These are phyloP conservation scores for Oligia strigilis DNA, from an alignment of 2,888 invertebrate species.

Conservation along the genomic window DNA sequence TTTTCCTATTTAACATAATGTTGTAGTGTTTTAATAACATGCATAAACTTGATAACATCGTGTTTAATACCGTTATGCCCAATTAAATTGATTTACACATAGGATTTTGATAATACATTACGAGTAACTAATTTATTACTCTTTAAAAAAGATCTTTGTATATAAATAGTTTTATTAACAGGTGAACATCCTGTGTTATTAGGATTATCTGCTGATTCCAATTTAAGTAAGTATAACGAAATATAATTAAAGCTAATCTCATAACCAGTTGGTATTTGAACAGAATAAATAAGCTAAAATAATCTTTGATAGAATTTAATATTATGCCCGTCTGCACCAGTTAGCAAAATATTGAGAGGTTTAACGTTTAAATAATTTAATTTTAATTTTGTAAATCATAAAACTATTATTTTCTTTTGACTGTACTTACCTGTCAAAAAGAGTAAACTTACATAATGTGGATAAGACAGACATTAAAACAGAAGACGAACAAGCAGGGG, in stretches of 20 bases:
- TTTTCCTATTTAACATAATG: slow-evolving; percentile 43
- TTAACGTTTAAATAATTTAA: not conserved
- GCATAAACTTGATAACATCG: slow-evolving; percentile 25
- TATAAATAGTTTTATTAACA: slow-evolving; percentile 30
- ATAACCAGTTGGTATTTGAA: not conserved
- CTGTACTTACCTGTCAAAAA: too few relatives aligned
- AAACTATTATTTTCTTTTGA: too few relatives aligned
- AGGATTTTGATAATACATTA: slow-evolving; percentile 42
- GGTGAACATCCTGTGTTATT: not conserved
- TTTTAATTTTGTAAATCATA: not conserved
- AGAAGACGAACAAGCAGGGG: too few relatives aligned
- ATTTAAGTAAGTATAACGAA: not conserved
- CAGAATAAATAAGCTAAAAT: not conserved
- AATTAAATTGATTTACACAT: slow-evolving; percentile 52
- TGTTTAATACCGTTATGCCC: slow-evolving; percentile 44
- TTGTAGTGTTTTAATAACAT: slow-evolving; percentile 37
- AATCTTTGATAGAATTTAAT: not conserved
- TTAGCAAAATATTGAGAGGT: slow-evolving; percentile 25
- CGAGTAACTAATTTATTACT: slow-evolving; percentile 30
- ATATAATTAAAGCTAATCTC: not conserved
- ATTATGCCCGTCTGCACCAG: slow-evolving; percentile 26
- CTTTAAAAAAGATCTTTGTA: slow-evolving; percentile 33
- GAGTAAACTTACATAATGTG: too few relatives aligned
- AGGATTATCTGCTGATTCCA: not conserved
- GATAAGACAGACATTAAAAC: too few relatives aligned